Percentiles rank a stretch among this genome's conserved stretches.
Conservation (phyloP, 1,140 invertebrate species). For the Lordiphosa stackelbergi region DNA sequence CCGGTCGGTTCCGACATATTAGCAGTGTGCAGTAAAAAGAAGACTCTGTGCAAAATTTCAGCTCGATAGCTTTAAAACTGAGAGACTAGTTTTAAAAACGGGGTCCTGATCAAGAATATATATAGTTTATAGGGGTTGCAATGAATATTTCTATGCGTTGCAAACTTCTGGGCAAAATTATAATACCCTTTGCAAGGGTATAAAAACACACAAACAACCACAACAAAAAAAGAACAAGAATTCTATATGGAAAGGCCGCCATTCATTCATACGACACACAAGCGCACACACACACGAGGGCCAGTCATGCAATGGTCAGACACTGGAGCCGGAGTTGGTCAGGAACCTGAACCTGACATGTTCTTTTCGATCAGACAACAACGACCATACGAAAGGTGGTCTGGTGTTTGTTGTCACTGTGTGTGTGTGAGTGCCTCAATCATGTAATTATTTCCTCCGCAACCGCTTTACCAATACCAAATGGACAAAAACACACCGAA, state of each 20-base stretch:
- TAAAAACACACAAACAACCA: conserved; percentile 31
- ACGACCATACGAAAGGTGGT: conserved; percentile 26
- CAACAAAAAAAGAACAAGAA: conserved; percentile 44
- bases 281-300: conserved; percentile 13
- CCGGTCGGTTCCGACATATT: no score
- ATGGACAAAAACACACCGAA: conserved; percentile 20
- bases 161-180: no score
- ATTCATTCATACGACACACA: conserved; percentile 46
- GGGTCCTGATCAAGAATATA: no score
- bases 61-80: no score
- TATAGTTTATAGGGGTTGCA: no score
- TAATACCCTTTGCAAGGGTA: no score
- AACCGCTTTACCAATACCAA: conserved; percentile 50
- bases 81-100: no score
- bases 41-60: no score
- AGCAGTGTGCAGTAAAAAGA: no score
- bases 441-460: conserved; percentile 77
- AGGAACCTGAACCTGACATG: conserved; percentile 53
- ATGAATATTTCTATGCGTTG: no score
- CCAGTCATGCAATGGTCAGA: conserved; percentile 63
- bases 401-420: conserved; percentile 39
- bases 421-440: conserved; percentile 67
- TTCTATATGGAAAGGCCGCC: conserved; percentile 51
- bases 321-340: conserved; percentile 22
- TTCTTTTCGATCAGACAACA: conserved; percentile 70